Percentiles rank a stretch among this genome's conserved stretches.
Conservation (phyloP, 2,888 invertebrate species). For the Teleogryllus oceanicus region DNA sequence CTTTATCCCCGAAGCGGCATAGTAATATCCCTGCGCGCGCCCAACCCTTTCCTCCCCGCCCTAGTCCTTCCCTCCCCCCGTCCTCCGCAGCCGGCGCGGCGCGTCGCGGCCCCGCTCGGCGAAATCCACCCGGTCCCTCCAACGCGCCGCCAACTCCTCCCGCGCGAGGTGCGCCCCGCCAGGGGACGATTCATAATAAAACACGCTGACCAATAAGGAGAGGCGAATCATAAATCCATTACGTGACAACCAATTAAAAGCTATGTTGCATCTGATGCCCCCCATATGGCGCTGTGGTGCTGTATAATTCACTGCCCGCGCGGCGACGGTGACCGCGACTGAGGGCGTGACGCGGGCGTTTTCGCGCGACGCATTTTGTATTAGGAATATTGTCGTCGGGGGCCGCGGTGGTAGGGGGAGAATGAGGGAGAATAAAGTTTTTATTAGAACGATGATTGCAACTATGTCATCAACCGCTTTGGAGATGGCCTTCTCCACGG, state of each 20-base stretch:
- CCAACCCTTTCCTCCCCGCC: conserved; percentile 3
- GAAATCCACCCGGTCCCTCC: background rate
- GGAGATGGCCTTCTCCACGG: background rate
- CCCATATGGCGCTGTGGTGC: background rate
- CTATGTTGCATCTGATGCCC: conserved; percentile 18
- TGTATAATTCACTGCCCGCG: background rate
- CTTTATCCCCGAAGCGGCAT: conserved; percentile 18
- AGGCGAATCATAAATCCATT: conserved; percentile 4
- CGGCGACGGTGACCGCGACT: no score
- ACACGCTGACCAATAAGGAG: conserved; percentile 18
- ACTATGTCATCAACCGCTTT: background rate
- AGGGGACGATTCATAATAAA: background rate
- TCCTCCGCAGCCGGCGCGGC: background rate
- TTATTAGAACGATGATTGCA: background rate
- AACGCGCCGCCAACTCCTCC: background rate
- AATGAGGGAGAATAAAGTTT: no score
- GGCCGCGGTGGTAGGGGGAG: no score
- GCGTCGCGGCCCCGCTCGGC: no score
- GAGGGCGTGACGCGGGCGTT: no score
- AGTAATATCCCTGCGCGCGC: background rate
- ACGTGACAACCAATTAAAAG: conserved; percentile 18
- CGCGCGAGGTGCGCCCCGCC: background rate
- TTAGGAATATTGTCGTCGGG: no score
- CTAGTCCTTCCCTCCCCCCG: background rate
- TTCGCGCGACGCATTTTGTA: no score